phyloP scores from a whole-genome alignment of 1,140 invertebrate species.

The Atopsyche davidsoni region DNA sequence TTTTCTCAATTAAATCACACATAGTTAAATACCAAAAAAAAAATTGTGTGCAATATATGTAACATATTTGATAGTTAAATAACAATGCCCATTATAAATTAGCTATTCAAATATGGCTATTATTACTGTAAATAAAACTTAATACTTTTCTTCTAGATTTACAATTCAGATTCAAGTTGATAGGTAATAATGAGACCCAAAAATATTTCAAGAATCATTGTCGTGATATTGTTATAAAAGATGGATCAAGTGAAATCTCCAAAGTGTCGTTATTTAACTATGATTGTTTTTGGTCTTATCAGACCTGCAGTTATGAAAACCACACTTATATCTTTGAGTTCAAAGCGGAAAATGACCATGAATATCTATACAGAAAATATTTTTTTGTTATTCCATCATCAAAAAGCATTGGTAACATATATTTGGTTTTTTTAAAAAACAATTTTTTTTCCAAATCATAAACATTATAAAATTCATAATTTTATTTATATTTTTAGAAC shows the following conservation, averaged over 20 bases:
- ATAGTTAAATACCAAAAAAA: too few relatives aligned
- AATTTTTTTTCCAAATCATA: constrained; percentile 18
- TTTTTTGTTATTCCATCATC: constrained; percentile 20
- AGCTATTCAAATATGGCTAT: too few relatives aligned
- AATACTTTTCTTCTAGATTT: constrained; percentile 13
- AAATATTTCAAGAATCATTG: constrained; percentile 22
- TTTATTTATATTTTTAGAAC: too few relatives aligned
- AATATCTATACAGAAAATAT: constrained; percentile 13
- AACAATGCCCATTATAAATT: too few relatives aligned
- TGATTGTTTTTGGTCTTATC: constrained; percentile 26
- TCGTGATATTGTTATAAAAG: constrained; percentile 14
- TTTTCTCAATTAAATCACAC: too few relatives aligned
- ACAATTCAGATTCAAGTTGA: constrained; percentile 19
- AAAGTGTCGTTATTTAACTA: constrained; percentile 15
- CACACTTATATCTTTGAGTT: constrained; percentile 22
- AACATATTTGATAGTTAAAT: too few relatives aligned
- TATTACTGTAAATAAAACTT: too few relatives aligned
- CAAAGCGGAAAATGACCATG: constrained; percentile 1
- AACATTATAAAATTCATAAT: constrained; percentile 8
- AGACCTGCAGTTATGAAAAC: constrained; percentile 22
- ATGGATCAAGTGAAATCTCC: not conserved
- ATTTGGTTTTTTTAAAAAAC: not conserved
- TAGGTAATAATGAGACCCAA: not conserved
- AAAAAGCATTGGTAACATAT: constrained; percentile 11
- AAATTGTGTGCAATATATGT: too few relatives aligned